A percentile compares a stretch with the other conserved stretches of the same genome.
Evolutionary conservation across 2,113 vertebrate genomes (phyloP).

Genomic region (Eudorcas thomsonii): DNA sequence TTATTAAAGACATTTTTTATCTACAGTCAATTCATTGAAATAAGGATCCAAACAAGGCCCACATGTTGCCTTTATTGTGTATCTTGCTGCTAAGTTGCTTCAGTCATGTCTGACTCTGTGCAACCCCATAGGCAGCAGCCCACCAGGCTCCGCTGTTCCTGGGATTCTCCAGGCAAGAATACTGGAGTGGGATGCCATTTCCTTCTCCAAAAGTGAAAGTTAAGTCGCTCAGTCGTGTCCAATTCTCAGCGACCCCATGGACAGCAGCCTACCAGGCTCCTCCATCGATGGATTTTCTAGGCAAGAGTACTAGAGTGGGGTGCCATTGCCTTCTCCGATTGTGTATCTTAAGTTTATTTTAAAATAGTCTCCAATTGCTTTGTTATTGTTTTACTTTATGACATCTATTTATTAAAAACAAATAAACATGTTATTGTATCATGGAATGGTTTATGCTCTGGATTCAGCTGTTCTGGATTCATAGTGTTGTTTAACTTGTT

Average conservation of each 20-base stretch:
- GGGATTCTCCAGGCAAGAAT: too few relatives aligned
- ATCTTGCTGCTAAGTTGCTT: neutral
- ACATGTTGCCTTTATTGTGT: neutral
- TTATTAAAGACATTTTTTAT: neutral
- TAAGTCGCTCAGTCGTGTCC: too few relatives aligned
- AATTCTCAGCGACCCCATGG: too few relatives aligned
- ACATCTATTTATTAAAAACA: neutral
- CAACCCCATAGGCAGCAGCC: too few relatives aligned
- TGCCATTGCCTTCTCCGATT: neutral
- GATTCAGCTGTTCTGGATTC: neutral
- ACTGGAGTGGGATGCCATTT: too few relatives aligned
- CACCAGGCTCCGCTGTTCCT: too few relatives aligned
- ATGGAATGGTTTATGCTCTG: neutral
- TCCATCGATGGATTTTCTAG: too few relatives aligned
- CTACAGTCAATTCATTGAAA: neutral
- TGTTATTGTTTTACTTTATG: neutral
- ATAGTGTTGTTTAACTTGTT: neutral
- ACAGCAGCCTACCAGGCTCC: too few relatives aligned
- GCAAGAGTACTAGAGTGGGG: too few relatives aligned
- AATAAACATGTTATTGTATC: neutral
- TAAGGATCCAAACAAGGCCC: neutral
- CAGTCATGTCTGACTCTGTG: too few relatives aligned
- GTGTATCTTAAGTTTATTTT: neutral
- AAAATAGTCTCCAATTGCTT: neutral
- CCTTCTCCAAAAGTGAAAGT: too few relatives aligned